Percentiles rank a stretch among this genome's conserved stretches.
Conservation (phyloP, 2,797 vertebrate genomes). For the Girardinus metallicus region DNA sequence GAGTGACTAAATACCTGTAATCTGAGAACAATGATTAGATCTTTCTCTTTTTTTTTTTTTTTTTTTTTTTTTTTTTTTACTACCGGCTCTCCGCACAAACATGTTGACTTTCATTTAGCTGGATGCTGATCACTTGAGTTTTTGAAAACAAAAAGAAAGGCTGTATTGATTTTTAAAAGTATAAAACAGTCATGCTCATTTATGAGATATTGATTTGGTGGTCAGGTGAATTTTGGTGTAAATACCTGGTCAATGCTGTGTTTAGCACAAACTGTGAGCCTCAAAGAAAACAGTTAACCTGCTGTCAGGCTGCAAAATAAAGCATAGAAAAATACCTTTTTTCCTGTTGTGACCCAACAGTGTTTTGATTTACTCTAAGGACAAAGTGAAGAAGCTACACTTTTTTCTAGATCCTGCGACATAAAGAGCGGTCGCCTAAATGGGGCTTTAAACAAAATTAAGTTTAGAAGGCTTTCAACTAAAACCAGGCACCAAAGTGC, state of each 20-base stretch:
- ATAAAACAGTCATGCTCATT: slow-evolving; percentile 52
- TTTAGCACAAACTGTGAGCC: slow-evolving; percentile 51
- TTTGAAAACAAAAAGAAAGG: slow-evolving; percentile 38
- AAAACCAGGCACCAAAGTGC: neutral
- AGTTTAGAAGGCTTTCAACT: neutral
- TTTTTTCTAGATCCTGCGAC: neutral
- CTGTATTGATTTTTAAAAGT: slow-evolving; percentile 52
- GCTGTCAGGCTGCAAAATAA: slow-evolving; percentile 21
- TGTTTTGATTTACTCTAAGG: neutral
- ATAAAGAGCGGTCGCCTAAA: neutral
- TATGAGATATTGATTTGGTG: slow-evolving; percentile 67
- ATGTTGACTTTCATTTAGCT: slow-evolving; percentile 57
- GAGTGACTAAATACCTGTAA: slow-evolving; percentile 76
- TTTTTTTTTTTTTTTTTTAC: slow-evolving; percentile 43
- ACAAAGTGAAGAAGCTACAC: neutral
- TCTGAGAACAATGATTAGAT: slow-evolving; percentile 69
- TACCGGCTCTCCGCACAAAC: slow-evolving; percentile 40
- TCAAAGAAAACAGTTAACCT: slow-evolving; percentile 34
- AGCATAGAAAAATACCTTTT: slow-evolving; percentile 2
- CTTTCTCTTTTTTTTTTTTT: slow-evolving; percentile 52
- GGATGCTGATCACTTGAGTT: slow-evolving; percentile 34
- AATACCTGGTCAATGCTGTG: slow-evolving; percentile 47
- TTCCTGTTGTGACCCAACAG: neutral
- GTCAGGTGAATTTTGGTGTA: slow-evolving; percentile 49
- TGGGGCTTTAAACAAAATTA: neutral